Conservation (phyloP, 1,140 invertebrate species). For the Ips nitidus region DNA sequence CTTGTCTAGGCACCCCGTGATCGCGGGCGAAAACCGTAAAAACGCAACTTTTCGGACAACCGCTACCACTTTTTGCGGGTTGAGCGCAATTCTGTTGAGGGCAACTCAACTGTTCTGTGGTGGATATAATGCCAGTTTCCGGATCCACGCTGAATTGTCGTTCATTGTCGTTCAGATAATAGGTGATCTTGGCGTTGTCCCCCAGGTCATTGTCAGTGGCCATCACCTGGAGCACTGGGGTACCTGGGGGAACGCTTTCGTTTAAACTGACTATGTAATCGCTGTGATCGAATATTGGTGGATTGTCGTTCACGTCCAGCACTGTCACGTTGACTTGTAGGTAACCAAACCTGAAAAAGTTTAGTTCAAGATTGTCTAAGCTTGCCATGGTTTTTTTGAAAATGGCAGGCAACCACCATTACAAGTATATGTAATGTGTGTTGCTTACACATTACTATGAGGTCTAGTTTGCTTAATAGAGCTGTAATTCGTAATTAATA, state of each 20-base stretch:
- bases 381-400: too few relatives aligned
- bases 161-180: slow-evolving; percentile 82
- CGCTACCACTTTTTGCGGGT: slow-evolving; percentile 53
- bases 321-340: slow-evolving; percentile 88
- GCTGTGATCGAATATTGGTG: slow-evolving; percentile 89
- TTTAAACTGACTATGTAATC: slow-evolving; percentile 90
- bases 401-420: too few relatives aligned
- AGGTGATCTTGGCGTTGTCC: slow-evolving; percentile 89
- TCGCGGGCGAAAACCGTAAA: slow-evolving; percentile 93
- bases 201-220: slow-evolving; percentile 90
- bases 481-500: too few relatives aligned
- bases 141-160: slow-evolving; percentile 86
- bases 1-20: slow-evolving; percentile 85
- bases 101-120: slow-evolving; percentile 76
- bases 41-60: slow-evolving; percentile 86
- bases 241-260: slow-evolving; percentile 88
- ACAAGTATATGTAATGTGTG: too few relatives aligned
- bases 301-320: slow-evolving; percentile 93
- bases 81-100: slow-evolving; percentile 68
- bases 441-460: neutral
- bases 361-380: neutral
- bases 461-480: too few relatives aligned
- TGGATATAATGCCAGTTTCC: slow-evolving; percentile 83
- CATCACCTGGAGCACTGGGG: slow-evolving; percentile 82
- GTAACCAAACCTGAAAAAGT: slow-evolving; percentile 67